Percentiles rank a stretch among this genome's conserved stretches.
These are phyloP conservation scores for Zosterops pallidus DNA, from an alignment of 2,113 vertebrate genomes.

Conservation along the genomic window DNA sequence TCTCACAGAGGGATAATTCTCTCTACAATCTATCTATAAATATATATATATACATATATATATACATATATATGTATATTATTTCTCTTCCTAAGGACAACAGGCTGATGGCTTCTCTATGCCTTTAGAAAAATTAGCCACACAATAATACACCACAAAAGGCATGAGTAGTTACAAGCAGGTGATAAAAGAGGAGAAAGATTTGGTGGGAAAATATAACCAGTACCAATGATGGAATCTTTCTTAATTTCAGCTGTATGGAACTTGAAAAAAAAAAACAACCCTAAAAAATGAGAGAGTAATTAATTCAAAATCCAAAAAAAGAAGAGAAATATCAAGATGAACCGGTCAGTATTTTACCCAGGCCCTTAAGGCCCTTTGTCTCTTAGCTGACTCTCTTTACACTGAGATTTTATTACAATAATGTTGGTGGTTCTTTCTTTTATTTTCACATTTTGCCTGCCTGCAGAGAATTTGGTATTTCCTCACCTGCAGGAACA, in stretches of 20 bases:
- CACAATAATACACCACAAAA: not conserved
- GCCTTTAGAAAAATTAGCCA: not conserved
- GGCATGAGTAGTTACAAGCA: not conserved
- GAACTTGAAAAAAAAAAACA: not conserved
- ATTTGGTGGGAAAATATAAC: not conserved
- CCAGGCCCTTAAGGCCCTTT: not conserved
- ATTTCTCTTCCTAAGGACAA: not conserved
- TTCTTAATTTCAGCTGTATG: not conserved
- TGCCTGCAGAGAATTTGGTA: not conserved
- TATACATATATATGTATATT: too few species aligned
- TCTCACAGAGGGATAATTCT: not conserved
- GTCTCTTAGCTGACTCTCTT: not conserved
- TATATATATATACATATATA: too few species aligned
- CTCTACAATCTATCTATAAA: not conserved
- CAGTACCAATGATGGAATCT: not conserved
- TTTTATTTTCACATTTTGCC: not conserved
- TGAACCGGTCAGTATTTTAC: not conserved
- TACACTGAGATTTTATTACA: not conserved
- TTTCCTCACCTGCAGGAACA: not conserved
- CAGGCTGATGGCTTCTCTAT: not conserved
- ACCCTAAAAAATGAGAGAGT: too few species aligned
- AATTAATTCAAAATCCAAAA: rapidly evolving
- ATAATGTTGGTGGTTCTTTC: not conserved
- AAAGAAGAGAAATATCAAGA: not conserved
- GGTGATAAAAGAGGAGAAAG: not conserved